Evolutionary conservation across 2,797 vertebrate genomes (phyloP), one percentile per base, ranked within the genome.

Genomic region (Diglossa cyanea): DNA sequence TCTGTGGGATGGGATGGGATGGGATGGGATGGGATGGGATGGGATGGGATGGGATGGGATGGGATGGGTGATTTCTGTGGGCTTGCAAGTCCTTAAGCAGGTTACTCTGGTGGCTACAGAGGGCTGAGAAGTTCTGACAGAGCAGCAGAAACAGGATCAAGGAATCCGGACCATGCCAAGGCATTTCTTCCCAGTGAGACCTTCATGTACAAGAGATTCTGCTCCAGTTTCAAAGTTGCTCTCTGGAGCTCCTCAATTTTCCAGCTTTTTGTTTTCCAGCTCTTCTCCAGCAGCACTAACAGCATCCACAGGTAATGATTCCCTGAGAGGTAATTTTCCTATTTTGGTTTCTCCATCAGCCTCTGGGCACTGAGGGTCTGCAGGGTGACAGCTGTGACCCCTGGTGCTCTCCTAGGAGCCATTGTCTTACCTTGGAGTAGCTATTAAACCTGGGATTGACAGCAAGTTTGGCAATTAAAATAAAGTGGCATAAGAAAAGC

Each of bases 231-330:
- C 45, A 66, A 74, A 81, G 13, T 4, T 47, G 3, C 17, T 42
- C 5, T 37, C 37, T 47, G 17, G 20, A 77, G 5, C n/a, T 45
- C 19, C 21, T 68, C 10, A 9, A 7, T 70, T 60, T 85, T 51
- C 65, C 62, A 25, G 0, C 7, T 54, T 62, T 12, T 24, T 13
- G 0, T 82, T 48, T 85, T 44, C 76, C 51, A 40, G 1, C 19
- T 62, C 63, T 57, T 58, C 55, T 15, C 6, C 12, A 45, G 19
- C 23, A 68, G 6, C 12, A 42, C 8, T 10, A 26, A 35, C 5
- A 44, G 2, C 21, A 66, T 16, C 28, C 10, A 13, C 10, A 7
- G 3, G 23, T 54, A 66, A 78, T 0, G 0, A 58, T 12, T 62
- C 39, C 2, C 15, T 70, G 60, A 61, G 39, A 31, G 23, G 28